Base-by-base conservation (phyloP, 2,113 vertebrate genomes). In the Macaca fascicularis region DNA sequence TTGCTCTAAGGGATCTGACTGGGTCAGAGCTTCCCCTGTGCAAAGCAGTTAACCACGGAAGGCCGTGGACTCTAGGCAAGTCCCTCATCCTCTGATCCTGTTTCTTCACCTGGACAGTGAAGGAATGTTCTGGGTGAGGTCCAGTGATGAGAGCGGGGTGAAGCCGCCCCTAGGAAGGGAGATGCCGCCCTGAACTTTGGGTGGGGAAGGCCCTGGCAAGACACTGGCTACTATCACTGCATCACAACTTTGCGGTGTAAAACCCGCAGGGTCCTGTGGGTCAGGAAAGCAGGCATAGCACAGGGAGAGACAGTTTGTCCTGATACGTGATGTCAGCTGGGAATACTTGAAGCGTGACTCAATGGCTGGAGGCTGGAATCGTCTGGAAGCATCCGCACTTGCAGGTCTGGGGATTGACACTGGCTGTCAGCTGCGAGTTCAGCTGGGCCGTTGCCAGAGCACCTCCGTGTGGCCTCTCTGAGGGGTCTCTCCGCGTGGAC, bases 191-290 rank as follows among this genome's bases (percentile, higher is more conserved):
- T 55, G 83, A 50, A 38, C 45, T 27, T 40, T 8, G 1, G 5
- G n/a, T 23, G 48, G 17, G n/a, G 48, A 38, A 67, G 40, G 35
- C 45, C 25, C 30, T 64, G 8, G 38, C 4, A 10, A 70, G 61
- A 32, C 59, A 0, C 38, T 43, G 2, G 0, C 16, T 38, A 6
- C 43, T 16, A 17, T 20, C 61, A 22, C n/a, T 8, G 55, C 12
- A 8, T 50, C 20, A 23, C 45, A 50, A 4, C 43, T 40, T 69
- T 1, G 0, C 2, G 4, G 40, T 17, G 0, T 8, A 20, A 85
- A 52, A 45, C 1, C 2, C 59, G 35, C 35, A 14, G 40, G 61
- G 16, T 35, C 55, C 93, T 69, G 22, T 5, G 32, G 89, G 79
- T 78, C 74, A 90, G 69, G 52, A 79, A 67, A 48, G 76, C 50